phyloP scores from a whole-genome alignment of 1,140 invertebrate genomes.

The Ips typographus region DNA sequence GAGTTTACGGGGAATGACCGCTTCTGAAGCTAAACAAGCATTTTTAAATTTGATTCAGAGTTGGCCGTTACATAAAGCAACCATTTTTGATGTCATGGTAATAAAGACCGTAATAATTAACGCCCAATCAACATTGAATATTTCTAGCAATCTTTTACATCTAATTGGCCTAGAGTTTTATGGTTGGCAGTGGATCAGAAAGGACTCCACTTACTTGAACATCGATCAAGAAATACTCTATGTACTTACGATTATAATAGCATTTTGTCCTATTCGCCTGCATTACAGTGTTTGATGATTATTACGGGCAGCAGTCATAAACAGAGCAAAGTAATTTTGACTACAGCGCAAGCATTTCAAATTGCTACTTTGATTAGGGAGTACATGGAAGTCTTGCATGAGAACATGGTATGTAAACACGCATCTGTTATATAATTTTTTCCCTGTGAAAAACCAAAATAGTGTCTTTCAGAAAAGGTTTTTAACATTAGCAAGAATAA shows the following conservation, averaged over 20 bases:
- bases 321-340: constrained; percentile 76
- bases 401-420: constrained; percentile 36
- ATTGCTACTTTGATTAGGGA: constrained; percentile 91
- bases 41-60: constrained; percentile 93
- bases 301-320: constrained; percentile 85
- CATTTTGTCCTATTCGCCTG: constrained; percentile 85
- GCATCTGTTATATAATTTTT: not conserved
- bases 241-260: constrained; percentile 87
- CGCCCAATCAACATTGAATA: not conserved
- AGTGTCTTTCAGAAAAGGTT: no score
- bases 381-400: constrained; percentile 79
- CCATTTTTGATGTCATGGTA: constrained; percentile 93
- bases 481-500: no score
- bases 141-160: constrained; percentile 88
- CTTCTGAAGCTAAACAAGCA: constrained; percentile 84
- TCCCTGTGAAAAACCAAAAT: not conserved
- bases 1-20: constrained; percentile 79
- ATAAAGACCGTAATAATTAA: not conserved
- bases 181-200: constrained; percentile 92
- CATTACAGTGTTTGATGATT: constrained; percentile 86
- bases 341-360: constrained; percentile 70
- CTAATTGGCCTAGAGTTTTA: constrained; percentile 87
- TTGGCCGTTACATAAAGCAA: constrained; percentile 90
- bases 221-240: constrained; percentile 81
- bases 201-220: constrained; percentile 89